Base-by-base conservation (phyloP, 1,140 invertebrate genomes). In the Calycopis cecrops region DNA sequence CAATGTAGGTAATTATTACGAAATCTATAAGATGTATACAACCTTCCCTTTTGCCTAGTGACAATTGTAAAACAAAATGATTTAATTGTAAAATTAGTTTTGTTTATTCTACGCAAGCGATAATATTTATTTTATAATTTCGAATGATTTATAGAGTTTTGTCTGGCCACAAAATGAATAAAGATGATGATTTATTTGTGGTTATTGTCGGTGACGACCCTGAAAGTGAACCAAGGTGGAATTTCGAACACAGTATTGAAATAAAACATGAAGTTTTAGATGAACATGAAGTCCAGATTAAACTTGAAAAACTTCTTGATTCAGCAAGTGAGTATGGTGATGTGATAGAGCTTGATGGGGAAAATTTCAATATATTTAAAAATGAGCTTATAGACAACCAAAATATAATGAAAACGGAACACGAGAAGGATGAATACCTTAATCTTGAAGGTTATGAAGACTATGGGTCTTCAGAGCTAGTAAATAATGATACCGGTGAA, bases 121-220 rank as follows among this genome's bases (percentile, higher is more conserved):
- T 28, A 28, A 28, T 28, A 3, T 28, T 28, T 28, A 28, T 28
- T 28, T 28, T 6, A 28, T 28, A 28, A 28, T 28, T 28, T 28
- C 21, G 21, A 28, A 28, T 28, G 2, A 28, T 28, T 6, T 28
- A 28, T 28, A 28, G 21, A n/a, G n/a, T n/a, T n/a, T n/a, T n/a
- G n/a, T n/a, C n/a, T n/a, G n/a, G 21, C 21, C 2, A 6, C 21
- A 28, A 44, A 51, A 73, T 75, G 72, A 65, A 67, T 37, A 60
- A 65, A 4, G 67, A 79, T 28, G 76, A 85, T 54, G 79, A 77
- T 51, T 68, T 76, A 51, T 71, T 79, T 57, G 67, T 85, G 42
- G 72, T 85, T 49, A 75, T 85, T 37, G 55, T 79, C n/a, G 73
- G 65, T 6, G 72, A 85, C 21, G 71, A 70, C 16, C 63, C 62